Evolutionary conservation across 2,888 invertebrate genomes (phyloP), one percentile per base, ranked within the genome.

Genomic region (Fissipunctia ypsillon): DNA sequence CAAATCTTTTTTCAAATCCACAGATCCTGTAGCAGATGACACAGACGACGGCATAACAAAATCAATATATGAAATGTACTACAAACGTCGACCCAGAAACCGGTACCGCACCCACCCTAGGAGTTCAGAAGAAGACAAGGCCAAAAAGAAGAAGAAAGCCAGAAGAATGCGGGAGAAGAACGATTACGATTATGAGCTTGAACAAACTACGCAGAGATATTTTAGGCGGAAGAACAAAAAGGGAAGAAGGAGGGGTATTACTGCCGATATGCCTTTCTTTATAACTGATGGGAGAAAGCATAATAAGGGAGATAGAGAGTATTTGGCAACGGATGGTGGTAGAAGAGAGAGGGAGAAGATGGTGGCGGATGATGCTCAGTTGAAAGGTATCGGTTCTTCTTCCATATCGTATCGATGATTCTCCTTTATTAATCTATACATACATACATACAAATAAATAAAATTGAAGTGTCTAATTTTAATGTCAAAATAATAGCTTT

Each of bases 21-120:
- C 84, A 89, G 89, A 90, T 66, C 52, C 82, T 2, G 41, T 78
- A 0, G 67, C 78, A 5, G 92, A 92, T 3, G 90, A 91, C 7
- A 65, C 84, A 0, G 95, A 95, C 3, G 95, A 94, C 4, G 95
- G 93, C 0, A 88, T 95, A 19, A 95, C 95, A 0, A 94, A 91
- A 75, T 95, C 95, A 0, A 95, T 95, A 1, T 95, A 93, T 81
- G 95, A 95, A 28, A 95, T 95, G 95, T 95, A 95, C 72, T 95
- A 95, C 83, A 94, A 91, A 81, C 87, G 76, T 22, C 72, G 80
- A 0, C 81, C 85, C 0, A 78, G 72, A 25, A 59, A 22, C 31
- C 52, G 69, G 2, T 48, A 57, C 25, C 63, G 57, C 22, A 1
- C 78, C 0, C 28, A 4, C 0, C 28, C 28, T 0, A 83, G 73